Evolutionary conservation across 2,797 vertebrate genomes (phyloP).

Genomic region (Myotis daubentonii): DNA sequence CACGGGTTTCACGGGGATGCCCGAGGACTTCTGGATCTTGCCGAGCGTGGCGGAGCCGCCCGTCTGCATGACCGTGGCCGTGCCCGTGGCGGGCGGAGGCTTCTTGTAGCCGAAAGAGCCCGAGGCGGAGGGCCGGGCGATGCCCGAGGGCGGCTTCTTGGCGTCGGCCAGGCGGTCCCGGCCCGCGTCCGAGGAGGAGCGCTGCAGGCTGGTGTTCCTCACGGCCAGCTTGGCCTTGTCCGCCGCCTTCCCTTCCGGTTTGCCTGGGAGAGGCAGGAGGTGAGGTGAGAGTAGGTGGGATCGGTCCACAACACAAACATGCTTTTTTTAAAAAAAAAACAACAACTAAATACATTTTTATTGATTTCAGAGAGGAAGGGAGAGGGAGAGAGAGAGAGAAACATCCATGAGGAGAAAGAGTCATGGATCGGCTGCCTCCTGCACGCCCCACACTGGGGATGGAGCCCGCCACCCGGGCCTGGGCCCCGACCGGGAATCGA

Average conservation of each 20-base stretch:
- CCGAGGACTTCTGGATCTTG: constrained; percentile 93
- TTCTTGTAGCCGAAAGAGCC: constrained; percentile 97
- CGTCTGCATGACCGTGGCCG: constrained; percentile 93
- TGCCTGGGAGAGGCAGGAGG: constrained; percentile 81
- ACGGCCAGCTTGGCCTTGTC: constrained; percentile 94
- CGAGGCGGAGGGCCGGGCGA: constrained; percentile 91
- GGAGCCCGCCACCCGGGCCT: too few relatives aligned
- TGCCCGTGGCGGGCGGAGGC: constrained; percentile 88
- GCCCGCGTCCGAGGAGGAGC: constrained; percentile 95
- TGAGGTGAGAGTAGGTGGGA: fast-evolving
- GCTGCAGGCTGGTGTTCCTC: constrained; percentile 92
- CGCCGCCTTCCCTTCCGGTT: constrained; percentile 90
- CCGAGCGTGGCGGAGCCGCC: constrained; percentile 88
- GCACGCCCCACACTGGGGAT: too few relatives aligned
- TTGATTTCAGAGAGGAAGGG: too few relatives aligned
- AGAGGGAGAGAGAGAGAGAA: too few relatives aligned
- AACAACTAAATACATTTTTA: too few relatives aligned
- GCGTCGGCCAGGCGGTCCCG: constrained; percentile 91
- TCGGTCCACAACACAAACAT: neutral
- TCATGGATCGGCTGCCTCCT: too few relatives aligned
- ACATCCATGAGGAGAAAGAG: too few relatives aligned
- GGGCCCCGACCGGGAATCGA: too few relatives aligned
- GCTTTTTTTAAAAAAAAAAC: too few relatives aligned
- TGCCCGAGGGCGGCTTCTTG: constrained; percentile 95
- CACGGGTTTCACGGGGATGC: constrained; percentile 95